These are phyloP conservation scores for Pteruthius melanotis DNA, from an alignment of 2,113 vertebrate genomes.

Conservation along the genomic window DNA sequence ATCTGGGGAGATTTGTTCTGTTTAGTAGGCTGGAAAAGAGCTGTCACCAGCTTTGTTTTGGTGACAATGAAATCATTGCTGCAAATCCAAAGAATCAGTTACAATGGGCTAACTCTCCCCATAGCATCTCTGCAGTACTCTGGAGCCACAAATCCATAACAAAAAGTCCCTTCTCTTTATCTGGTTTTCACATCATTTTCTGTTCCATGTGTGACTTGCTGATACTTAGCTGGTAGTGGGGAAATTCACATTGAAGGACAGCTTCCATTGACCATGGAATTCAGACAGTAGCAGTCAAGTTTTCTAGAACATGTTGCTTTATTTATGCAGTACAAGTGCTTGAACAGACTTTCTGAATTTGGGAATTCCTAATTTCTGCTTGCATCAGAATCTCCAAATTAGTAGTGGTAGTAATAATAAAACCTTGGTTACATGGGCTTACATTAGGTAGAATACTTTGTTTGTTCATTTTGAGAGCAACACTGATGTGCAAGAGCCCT, in stretches of 20 bases:
- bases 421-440: accelerated
- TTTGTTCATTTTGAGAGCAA: background rate
- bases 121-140: background rate
- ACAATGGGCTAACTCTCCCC: background rate
- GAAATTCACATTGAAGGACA: background rate
- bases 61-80: background rate
- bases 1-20: background rate
- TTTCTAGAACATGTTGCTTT: background rate
- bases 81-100: background rate
- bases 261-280: background rate
- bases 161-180: background rate
- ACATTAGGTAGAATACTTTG: background rate
- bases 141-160: background rate
- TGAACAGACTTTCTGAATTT: background rate
- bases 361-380: background rate
- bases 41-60: background rate
- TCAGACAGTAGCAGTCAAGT: background rate
- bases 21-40: background rate
- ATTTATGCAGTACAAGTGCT: background rate
- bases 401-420: background rate
- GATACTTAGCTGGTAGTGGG: background rate
- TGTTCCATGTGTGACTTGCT: background rate
- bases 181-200: background rate
- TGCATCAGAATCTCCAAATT: background rate
- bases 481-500: background rate